phyloP scores from a whole-genome alignment of 2,113 vertebrate genomes.

The Ascaphus truei region DNA sequence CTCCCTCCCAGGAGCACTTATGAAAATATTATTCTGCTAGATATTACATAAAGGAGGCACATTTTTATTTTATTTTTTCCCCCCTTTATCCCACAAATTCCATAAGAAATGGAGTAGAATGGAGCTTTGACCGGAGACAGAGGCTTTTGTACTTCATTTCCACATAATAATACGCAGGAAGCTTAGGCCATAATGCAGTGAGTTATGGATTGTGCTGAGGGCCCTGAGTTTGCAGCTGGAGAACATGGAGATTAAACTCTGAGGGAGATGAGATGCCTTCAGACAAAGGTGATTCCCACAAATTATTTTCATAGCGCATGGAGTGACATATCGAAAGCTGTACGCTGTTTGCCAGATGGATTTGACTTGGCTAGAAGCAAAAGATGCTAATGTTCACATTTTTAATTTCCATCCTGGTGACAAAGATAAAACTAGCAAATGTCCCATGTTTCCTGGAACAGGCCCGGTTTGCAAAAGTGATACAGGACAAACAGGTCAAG shows the following conservation, averaged over 20 bases:
- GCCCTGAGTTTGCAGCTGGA: conserved; percentile 39
- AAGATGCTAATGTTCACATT: neutral
- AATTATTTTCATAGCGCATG: conserved; percentile 60
- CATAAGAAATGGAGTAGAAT: conserved; percentile 8
- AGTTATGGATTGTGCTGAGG: conserved; percentile 47
- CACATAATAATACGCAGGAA: conserved; percentile 42
- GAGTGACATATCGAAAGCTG: conserved; percentile 58
- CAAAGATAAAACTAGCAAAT: neutral
- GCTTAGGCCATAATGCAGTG: conserved; percentile 34
- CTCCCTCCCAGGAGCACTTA: conserved; percentile 13
- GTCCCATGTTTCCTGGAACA: too few species aligned
- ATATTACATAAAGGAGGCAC: neutral
- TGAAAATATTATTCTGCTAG: conserved; percentile 21
- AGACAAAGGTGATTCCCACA: conserved; percentile 57
- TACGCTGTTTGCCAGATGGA: conserved; percentile 56
- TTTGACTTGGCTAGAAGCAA: conserved; percentile 44
- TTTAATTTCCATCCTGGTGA: neutral
- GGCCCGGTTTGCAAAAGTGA: too few species aligned
- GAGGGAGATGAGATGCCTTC: conserved; percentile 50
- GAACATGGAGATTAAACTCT: conserved; percentile 35
- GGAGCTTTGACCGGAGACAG: conserved; percentile 1
- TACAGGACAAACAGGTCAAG: too few species aligned
- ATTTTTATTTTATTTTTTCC: conserved; percentile 1
- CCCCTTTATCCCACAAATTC: conserved; percentile 5
- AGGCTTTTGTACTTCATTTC: conserved; percentile 43